Base-by-base conservation (phyloP, 2,797 vertebrate species). In the Cygnus olor region DNA sequence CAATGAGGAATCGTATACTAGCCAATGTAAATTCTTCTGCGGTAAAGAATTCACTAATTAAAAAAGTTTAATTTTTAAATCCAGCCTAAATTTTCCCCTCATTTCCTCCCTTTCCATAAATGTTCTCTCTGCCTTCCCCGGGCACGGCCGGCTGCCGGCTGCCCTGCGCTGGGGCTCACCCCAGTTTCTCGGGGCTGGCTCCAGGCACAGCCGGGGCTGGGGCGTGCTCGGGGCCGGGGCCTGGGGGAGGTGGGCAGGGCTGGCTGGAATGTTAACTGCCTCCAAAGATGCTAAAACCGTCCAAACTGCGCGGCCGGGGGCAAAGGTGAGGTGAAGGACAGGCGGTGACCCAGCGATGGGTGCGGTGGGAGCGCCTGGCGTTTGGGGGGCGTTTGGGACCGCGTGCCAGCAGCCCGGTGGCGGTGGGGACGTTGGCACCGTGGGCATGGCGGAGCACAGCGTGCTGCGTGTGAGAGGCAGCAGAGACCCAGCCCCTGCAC, bases 231-330 rank as follows among this genome's bases (percentile, higher is more conserved):
- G 3, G 11, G 56, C 70, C 5, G 58, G 47, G 10, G 70, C 34
- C 7, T 32, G 34, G 4, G 4, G 69, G 69, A n/a, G 14, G 36
- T 36, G 71, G 61, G 44, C 12, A 47, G 65, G 66, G 60, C 24
- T 11, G 9, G 9, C 15, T 42, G 69, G 24, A 4, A 0, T 3
- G 2, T 19, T 3, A 2, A 6, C 13, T 42, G 11, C 8, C 54
- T 3, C 0, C 0, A 11, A 40, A 63, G 61, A 49, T 4, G 53
- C 70, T 53, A 6, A 19, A 0, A 20, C 4, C 5, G 17, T 40
- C 20, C 2, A 10, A 27, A 2, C 0, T 0, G 9, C 6, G 38
- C 7, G 5, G 2, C 47, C 1, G 22, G 78, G 32, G 69, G 76
- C 28, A 12, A 71, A 30, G 32, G 28, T 4, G 80, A 57, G 51